These are phyloP conservation scores for Conopomorpha cramerella DNA, from an alignment of 1,140 invertebrate genomes.

Conservation along the genomic window DNA sequence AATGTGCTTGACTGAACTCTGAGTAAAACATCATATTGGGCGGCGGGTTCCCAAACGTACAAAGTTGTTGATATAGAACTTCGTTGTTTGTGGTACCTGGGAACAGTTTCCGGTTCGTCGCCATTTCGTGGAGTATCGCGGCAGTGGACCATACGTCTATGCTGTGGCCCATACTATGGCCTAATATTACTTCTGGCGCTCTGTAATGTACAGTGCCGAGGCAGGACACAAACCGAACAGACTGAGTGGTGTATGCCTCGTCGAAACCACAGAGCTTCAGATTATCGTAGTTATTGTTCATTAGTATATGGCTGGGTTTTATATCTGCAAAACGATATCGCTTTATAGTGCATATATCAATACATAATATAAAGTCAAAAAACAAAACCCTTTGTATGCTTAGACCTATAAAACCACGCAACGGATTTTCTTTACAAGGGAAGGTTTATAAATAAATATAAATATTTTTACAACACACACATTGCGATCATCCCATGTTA, in stretches of 20 bases:
- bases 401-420: too few species aligned
- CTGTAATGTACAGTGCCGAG: slow-evolving; percentile 18
- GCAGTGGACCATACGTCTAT: slow-evolving; percentile 30
- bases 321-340: slow-evolving; percentile 22
- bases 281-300: slow-evolving; percentile 11
- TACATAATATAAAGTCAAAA: too few species aligned
- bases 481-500: too few species aligned
- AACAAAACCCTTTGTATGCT: too few species aligned
- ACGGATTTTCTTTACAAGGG: too few species aligned
- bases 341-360: too few species aligned
- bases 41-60: slow-evolving; percentile 15
- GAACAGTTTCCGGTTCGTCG: slow-evolving; percentile 15
- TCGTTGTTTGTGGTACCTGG: slow-evolving; percentile 14
- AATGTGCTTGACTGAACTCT: slow-evolving; percentile 6
- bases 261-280: slow-evolving; percentile 32
- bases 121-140: slow-evolving; percentile 25
- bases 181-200: slow-evolving; percentile 26
- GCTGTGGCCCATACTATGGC: slow-evolving; percentile 12
- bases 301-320: slow-evolving; percentile 25
- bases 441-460: too few species aligned
- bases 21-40: slow-evolving; percentile 12
- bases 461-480: too few species aligned
- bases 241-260: slow-evolving; percentile 6
- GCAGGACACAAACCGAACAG: slow-evolving; percentile 4
- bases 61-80: slow-evolving; percentile 22